Base-by-base conservation (phyloP, 2,113 vertebrate genomes). In the Indri indri region DNA sequence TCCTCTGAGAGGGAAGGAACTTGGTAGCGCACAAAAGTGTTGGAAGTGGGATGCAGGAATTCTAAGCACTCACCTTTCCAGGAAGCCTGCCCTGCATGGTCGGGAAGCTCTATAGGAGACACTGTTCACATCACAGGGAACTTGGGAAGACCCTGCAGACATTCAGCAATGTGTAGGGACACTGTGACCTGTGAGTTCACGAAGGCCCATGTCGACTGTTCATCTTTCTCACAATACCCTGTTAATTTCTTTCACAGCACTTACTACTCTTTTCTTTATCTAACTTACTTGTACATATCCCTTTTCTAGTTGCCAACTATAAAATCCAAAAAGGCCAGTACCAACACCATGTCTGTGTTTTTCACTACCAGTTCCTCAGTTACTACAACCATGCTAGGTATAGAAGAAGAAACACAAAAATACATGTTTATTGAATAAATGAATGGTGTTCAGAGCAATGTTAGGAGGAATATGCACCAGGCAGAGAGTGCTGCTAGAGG, bases 31-130 rank as follows among this genome's bases (percentile, higher is more conserved):
- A 84, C 8, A 54, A 16, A 42, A 9, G n/a, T 42, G 8, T 34
- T 40, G 14, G 3, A 83, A 95, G 40, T 20, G 7, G 0, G 34
- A n/a, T 50, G 4, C 25, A 52, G 10, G 25, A 20, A 70, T 14
- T 10, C 12, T 59, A 42, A 34, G 30, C 11, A 17, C 5, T 76
- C 32, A 37, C 65, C 32, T 87, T 71, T 42, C 37, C 57, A 57
- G 52, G 68, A 45, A 30, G n/a, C 12, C 91, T 68, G 14, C 9
- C 14, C 30, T 66, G 34, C 20, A 9, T 40, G 22, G 61, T 6
- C 5, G 47, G 17, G 25, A 6, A 52, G 12, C 52, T n/a, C 4
- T 32, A 5, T 9, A 12, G 0, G 18, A 30, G 22, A 57, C 11
- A 17, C 25, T 30, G 42, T 30, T 5, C 20, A 14, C 16, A 61